Percentiles rank a stretch among this genome's conserved stretches.
Evolutionary conservation across 2,888 invertebrate genomes (phyloP).

Genomic region (Noctua fimbriata): DNA sequence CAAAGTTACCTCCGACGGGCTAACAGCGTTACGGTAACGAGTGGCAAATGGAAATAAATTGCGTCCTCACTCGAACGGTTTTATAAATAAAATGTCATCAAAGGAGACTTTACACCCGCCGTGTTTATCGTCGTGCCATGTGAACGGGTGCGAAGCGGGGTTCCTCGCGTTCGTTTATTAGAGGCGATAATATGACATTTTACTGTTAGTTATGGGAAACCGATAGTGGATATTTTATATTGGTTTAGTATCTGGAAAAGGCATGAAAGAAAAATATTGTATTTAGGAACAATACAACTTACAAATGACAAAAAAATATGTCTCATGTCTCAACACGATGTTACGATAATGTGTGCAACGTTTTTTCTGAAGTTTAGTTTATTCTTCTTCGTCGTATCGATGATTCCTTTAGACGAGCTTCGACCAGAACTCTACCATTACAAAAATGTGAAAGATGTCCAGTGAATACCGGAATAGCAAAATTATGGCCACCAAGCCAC

Average conservation of each 20-base stretch:
- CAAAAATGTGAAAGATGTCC: background rate
- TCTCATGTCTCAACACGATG: background rate
- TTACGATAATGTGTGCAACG: background rate
- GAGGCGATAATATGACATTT: background rate
- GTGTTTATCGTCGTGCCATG: constrained; percentile 1
- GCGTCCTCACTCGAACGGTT: constrained; percentile 46
- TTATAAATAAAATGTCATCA: constrained; percentile 23
- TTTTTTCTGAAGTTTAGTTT: background rate
- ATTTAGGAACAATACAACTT: background rate
- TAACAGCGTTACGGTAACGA: constrained; percentile 43
- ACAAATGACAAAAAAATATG: background rate
- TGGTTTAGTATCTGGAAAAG: background rate
- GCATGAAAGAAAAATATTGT: background rate
- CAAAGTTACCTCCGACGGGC: constrained; percentile 20
- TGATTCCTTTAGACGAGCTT: background rate
- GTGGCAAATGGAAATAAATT: constrained; percentile 60
- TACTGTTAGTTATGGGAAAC: constrained; percentile 7
- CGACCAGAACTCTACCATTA: background rate
- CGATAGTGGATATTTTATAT: background rate
- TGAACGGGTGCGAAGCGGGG: background rate
- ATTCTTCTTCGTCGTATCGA: background rate
- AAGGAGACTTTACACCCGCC: constrained; percentile 5
- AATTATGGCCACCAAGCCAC: background rate
- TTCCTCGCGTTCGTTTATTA: background rate
- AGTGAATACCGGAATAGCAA: background rate